Conservation (phyloP, 1,140 invertebrate genomes). For the Eurytemora carolleeae region DNA sequence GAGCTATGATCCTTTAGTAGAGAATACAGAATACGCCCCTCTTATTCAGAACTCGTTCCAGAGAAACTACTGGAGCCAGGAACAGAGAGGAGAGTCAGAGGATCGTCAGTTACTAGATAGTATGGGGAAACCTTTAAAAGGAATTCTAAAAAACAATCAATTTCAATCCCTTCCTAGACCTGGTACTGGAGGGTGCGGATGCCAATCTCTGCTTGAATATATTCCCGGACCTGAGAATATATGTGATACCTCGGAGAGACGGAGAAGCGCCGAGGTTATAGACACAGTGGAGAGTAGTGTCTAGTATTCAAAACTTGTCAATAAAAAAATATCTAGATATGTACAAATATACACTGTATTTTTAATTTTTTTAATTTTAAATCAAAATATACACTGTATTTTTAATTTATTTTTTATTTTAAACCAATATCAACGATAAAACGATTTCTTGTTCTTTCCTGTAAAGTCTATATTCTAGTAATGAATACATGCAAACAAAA, state of each 20-base stretch:
- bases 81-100: background rate
- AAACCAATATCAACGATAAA: too few species aligned
- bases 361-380: too few species aligned
- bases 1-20: background rate
- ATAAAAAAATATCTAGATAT: too few species aligned
- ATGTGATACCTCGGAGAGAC: background rate
- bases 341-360: too few species aligned
- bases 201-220: too few species aligned
- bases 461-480: too few species aligned
- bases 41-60: background rate
- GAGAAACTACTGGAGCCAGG: background rate
- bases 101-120: too few species aligned
- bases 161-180: background rate
- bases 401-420: too few species aligned
- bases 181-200: background rate
- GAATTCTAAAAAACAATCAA: constrained; percentile 6
- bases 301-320: too few species aligned
- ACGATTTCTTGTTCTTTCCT: too few species aligned
- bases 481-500: too few species aligned
- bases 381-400: too few species aligned
- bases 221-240: background rate
- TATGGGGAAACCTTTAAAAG: constrained; percentile 9
- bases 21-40: background rate
- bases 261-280: background rate
- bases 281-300: constrained; percentile 11